Evolutionary conservation across 1,140 invertebrate genomes (phyloP).

Genomic region (Leptinotarsa defecta): DNA sequence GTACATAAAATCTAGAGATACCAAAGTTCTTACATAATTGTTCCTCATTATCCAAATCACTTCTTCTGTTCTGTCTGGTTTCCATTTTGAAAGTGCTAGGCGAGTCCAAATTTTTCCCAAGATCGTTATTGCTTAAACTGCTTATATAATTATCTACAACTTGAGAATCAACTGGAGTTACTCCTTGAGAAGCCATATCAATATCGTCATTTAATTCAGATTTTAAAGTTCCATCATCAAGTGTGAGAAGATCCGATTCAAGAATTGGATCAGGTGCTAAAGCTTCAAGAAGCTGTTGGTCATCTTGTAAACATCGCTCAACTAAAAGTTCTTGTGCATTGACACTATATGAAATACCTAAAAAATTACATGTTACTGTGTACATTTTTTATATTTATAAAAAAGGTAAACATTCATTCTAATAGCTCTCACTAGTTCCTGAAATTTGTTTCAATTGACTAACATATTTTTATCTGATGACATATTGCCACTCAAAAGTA

Average conservation of each 20-base stretch:
- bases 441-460: too few relatives aligned
- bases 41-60: slow-evolving; percentile 42
- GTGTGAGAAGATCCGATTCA: slow-evolving; percentile 46
- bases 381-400: not conserved
- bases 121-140: slow-evolving; percentile 29
- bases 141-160: slow-evolving; percentile 40
- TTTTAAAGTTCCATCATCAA: slow-evolving; percentile 51
- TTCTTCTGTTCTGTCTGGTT: slow-evolving; percentile 32
- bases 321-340: slow-evolving; percentile 50
- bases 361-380: slow-evolving; percentile 1
- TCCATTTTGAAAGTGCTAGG: slow-evolving; percentile 32
- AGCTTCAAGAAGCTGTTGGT: slow-evolving; percentile 49
- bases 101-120: slow-evolving; percentile 15
- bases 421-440: too few relatives aligned
- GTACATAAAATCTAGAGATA: not conserved
- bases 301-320: slow-evolving; percentile 49
- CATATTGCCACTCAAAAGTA: too few relatives aligned
- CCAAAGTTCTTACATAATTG: slow-evolving; percentile 41
- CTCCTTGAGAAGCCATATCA: slow-evolving; percentile 2
- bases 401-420: not conserved
- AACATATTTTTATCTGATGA: too few relatives aligned
- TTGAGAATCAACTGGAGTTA: slow-evolving; percentile 29
- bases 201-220: slow-evolving; percentile 42
- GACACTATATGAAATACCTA: slow-evolving; percentile 52
- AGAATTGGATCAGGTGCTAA: slow-evolving; percentile 46